Evolutionary conservation across 2,113 vertebrate genomes (phyloP), one percentile per base, ranked within the genome.

Genomic region (Gnathonemus longibarbis): DNA sequence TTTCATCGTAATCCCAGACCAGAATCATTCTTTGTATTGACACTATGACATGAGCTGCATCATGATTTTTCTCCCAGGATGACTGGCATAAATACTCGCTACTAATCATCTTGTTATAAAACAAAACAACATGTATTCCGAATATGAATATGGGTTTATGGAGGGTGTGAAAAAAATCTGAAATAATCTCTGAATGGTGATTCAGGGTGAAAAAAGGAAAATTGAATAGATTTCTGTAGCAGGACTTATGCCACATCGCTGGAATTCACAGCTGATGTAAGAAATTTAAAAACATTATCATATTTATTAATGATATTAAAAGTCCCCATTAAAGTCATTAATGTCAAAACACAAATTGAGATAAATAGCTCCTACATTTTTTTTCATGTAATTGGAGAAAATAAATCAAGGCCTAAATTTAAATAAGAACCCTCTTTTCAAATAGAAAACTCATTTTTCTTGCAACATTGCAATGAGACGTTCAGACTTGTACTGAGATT

Each of bases 301-400:
- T 90, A 93, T 93, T 93, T 95, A 90, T 92, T 94, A 45, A 89
- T 92, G 80, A 91, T 91, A 90, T 70, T 91, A 91, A 92, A 91
- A 49, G 39, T 83, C 45, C 90, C 91, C 88, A 86, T 15, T 89
- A 91, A 92, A 91, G 56, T 70, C 92, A 91, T 31, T 92, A 84
- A 84, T 91, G 88, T 91, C 90, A 58, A 88, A 88, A 93, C 88
- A 93, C 90, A 92, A 91, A 88, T 31, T 70, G 39, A 91, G 86
- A 27, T n/a, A 93, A 91, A 88, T 89, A 90, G 90, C 13, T 27
- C 90, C 92, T 93, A 58, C 19, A 90, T 91, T 70, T n/a, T 83
- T 84, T 83, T 88, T 56, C 46, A 90, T 49, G 24, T 48, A 87
- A 74, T 88, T 58, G 48, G 39, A 84, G 80, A 53, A 52, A 42